Evolutionary conservation across 1,140 invertebrate species (phyloP).

Genomic region (Pseudomyrmex cubaensis): DNA sequence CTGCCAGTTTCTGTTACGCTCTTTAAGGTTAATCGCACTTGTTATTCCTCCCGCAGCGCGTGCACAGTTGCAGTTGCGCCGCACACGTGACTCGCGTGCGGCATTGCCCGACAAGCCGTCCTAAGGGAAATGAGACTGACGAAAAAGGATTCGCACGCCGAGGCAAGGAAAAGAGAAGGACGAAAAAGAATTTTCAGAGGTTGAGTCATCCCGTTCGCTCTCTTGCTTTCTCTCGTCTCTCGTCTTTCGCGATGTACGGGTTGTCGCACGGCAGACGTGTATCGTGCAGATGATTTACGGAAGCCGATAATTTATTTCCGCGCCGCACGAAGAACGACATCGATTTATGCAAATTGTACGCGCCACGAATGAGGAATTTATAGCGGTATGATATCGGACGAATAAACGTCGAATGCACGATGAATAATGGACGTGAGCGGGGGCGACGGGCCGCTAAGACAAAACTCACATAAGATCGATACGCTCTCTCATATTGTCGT

Average conservation of each 20-base stretch:
- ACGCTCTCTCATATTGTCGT: too few relatives aligned
- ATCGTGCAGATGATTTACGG: constrained; percentile 53
- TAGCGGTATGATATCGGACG: constrained; percentile 41
- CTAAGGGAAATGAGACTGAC: constrained; percentile 25
- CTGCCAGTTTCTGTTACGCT: not conserved
- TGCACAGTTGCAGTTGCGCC: constrained; percentile 42
- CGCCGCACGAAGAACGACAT: constrained; percentile 49
- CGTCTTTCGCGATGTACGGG: not conserved
- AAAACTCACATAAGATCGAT: too few relatives aligned
- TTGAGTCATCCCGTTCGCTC: constrained; percentile 51
- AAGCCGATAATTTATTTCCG: constrained; percentile 50
- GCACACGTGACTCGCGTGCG: constrained; percentile 61
- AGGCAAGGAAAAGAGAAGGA: constrained; percentile 4
- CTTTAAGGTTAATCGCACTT: constrained; percentile 48
- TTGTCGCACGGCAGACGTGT: not conserved
- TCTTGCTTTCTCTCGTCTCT: not conserved
- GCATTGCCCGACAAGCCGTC: constrained; percentile 18
- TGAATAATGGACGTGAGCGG: constrained; percentile 37
- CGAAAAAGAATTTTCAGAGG: constrained; percentile 56
- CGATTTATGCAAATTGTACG: constrained; percentile 58
- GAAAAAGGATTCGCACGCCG: constrained; percentile 62
- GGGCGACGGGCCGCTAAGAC: not conserved
- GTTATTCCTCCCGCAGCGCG: constrained; percentile 62
- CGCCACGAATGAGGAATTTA: constrained; percentile 50
- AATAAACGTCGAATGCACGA: constrained; percentile 50